These are phyloP conservation scores for Felis chaus DNA, from an alignment of 2,113 vertebrate species.

Conservation along the genomic window DNA sequence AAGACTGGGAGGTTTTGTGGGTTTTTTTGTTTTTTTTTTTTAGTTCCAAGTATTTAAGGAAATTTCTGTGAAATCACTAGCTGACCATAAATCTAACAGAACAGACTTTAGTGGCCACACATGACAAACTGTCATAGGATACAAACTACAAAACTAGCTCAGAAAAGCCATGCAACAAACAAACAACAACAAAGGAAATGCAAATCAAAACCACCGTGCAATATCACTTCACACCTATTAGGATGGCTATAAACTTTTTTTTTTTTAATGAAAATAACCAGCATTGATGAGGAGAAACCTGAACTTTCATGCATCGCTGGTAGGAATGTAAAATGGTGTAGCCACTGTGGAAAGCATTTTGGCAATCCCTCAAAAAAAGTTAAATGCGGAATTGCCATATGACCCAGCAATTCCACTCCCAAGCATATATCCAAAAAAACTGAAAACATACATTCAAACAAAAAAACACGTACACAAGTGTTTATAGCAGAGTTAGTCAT, in stretches of 20 bases:
- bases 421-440: background rate
- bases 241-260: background rate
- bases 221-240: background rate
- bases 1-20: background rate
- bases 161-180: background rate
- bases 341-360: background rate
- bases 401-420: background rate
- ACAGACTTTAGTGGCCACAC: background rate
- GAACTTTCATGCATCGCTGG: background rate
- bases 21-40: background rate
- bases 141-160: background rate
- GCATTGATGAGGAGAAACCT: background rate
- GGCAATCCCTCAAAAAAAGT: background rate
- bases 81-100: background rate
- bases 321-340: background rate
- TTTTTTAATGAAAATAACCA: background rate
- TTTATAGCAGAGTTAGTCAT: background rate
- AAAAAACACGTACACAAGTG: background rate
- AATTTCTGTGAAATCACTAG: background rate
- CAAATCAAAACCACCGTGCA: background rate
- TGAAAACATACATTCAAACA: background rate
- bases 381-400: background rate
- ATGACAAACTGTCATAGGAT: background rate
- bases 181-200: background rate
- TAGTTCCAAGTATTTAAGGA: background rate